phyloP scores from a whole-genome alignment of 2,113 vertebrate genomes.

The Danio rerio region GRCz12tu NC_133188.1:24498001-24498500 shows the following conservation, averaged over 20 bases:
- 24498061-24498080: conserved; percentile 23
- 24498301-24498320: conserved; percentile 9
- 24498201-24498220: neutral
- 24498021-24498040: conserved; percentile 23
- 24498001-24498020: conserved; percentile 24
- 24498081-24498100: conserved; percentile 13
- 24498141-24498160: conserved; percentile 18
- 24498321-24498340: conserved; percentile 10
- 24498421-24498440: conserved; percentile 16
- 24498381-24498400: conserved; percentile 5
- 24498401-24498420: neutral
- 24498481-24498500: neutral
- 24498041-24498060: conserved; percentile 34
- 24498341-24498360: conserved; percentile 15
- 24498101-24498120: conserved; percentile 19
- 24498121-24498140: conserved; percentile 10
- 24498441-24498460: conserved; percentile 16
- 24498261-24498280: conserved; percentile 19
- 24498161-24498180: conserved; percentile 32
- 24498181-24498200: conserved; percentile 26
- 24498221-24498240: conserved; percentile 27
- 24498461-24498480: neutral
- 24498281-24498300: neutral
- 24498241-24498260: conserved; percentile 26
- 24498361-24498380: conserved; percentile 9